These are phyloP conservation scores for Nerophis ophidion DNA, from an alignment of 2,113 vertebrate species.

Conservation along the genomic window DNA sequence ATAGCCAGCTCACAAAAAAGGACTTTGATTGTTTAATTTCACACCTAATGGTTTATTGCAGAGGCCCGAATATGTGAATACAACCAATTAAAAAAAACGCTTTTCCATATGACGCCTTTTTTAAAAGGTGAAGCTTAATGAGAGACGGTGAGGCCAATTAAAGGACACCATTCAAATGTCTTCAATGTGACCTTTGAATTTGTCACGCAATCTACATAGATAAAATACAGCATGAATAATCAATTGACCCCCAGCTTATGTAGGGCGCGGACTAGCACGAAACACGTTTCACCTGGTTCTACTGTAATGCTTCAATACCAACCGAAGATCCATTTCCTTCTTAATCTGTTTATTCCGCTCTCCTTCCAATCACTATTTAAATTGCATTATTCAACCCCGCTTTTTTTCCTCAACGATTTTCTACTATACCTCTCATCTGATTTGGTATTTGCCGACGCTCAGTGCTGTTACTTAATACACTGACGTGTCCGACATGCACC, in stretches of 20 bases:
- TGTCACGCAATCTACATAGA: constrained; percentile 36
- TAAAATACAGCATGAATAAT: constrained; percentile 43
- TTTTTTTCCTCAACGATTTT: constrained; percentile 67
- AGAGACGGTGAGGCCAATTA: constrained; percentile 37
- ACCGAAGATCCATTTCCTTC: constrained; percentile 65
- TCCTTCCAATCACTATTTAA: constrained; percentile 71
- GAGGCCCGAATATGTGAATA: too few species aligned
- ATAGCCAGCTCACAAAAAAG: too few species aligned
- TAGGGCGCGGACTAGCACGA: neutral
- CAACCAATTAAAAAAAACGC: too few species aligned
- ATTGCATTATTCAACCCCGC: constrained; percentile 70
- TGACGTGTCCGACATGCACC: constrained; percentile 64
- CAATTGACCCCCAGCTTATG: constrained; percentile 18
- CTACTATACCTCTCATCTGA: constrained; percentile 69
- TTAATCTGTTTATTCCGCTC: constrained; percentile 71
- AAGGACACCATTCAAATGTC: constrained; percentile 32
- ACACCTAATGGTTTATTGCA: too few species aligned
- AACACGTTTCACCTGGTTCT: constrained; percentile 37
- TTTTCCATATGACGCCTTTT: neutral
- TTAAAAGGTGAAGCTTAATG: constrained; percentile 27
- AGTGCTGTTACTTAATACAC: constrained; percentile 71
- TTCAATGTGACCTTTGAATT: constrained; percentile 31
- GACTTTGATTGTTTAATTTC: too few species aligned
- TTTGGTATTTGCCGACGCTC: constrained; percentile 72
- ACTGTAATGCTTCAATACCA: constrained; percentile 51